Evolutionary conservation across 2,888 invertebrate species (phyloP).

Genomic region (Eupithecia subumbrata): DNA sequence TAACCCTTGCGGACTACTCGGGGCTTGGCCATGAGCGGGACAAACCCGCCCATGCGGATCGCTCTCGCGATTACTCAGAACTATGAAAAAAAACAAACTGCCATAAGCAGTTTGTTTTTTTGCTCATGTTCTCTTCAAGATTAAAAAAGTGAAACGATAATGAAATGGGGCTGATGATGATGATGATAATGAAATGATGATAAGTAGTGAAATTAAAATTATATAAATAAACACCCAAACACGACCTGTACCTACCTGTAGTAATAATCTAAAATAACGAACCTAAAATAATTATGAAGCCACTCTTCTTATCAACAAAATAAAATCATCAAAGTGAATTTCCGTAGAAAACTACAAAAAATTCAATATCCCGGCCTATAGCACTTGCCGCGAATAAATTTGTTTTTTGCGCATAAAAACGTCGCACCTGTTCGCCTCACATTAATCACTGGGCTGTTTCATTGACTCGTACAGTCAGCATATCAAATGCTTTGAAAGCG

Average conservation of each 20-base stretch:
- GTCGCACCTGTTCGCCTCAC: constrained; percentile 36
- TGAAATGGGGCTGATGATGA: too few relatives aligned
- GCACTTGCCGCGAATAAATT: constrained; percentile 36
- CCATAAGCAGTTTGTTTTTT: too few relatives aligned
- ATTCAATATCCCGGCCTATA: constrained; percentile 15
- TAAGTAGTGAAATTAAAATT: neutral
- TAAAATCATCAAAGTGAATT: constrained; percentile 13
- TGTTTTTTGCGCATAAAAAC: constrained; percentile 31
- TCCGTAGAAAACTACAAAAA: constrained; percentile 25
- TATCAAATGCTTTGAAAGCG: neutral
- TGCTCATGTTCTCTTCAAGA: too few relatives aligned
- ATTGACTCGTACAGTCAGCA: constrained; percentile 24
- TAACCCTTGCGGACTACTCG: too few relatives aligned
- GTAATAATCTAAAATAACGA: neutral
- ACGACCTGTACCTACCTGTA: neutral
- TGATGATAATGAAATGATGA: too few relatives aligned
- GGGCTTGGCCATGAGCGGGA: too few relatives aligned
- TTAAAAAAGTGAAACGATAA: too few relatives aligned
- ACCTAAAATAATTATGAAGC: neutral
- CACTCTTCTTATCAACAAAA: neutral
- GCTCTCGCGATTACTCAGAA: too few relatives aligned
- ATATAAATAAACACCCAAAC: neutral
- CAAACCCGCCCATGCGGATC: too few relatives aligned
- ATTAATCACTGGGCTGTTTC: constrained; percentile 34
- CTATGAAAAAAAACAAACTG: too few relatives aligned